Percentiles rank a stretch among this genome's conserved stretches.
Evolutionary conservation across 2,888 invertebrate species (phyloP).

Genomic region (Chaitophorus viminalis): DNA sequence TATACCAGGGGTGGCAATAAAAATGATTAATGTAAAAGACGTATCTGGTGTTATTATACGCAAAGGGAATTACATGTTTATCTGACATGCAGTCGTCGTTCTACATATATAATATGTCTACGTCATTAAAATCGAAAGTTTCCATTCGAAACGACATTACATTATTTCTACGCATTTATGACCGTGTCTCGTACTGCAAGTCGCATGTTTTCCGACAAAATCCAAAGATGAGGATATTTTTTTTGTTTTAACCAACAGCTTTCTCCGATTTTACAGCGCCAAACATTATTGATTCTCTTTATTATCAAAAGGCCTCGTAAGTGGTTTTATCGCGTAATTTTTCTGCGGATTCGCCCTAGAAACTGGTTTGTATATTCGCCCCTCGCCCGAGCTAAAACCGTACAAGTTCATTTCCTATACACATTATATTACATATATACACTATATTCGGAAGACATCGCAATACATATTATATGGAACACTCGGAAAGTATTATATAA

Average conservation of each 20-base stretch:
- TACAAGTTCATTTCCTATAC: slow-evolving; percentile 18
- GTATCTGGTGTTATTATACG: background rate
- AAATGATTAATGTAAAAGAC: background rate
- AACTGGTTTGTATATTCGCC: background rate
- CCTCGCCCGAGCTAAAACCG: slow-evolving; percentile 15
- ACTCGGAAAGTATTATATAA: slow-evolving; percentile 19
- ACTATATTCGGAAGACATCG: background rate
- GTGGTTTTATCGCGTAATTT: background rate
- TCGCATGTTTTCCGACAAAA: background rate
- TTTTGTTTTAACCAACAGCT: background rate
- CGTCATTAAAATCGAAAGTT: background rate
- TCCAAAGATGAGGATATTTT: background rate
- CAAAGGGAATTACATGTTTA: too few species aligned
- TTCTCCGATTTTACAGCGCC: slow-evolving; percentile 37
- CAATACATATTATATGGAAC: background rate
- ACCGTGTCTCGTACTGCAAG: background rate
- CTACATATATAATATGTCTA: too few species aligned
- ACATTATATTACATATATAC: too few species aligned
- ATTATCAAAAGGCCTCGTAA: background rate
- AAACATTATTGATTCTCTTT: slow-evolving; percentile 36
- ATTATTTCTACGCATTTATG: background rate
- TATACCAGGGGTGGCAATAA: too few species aligned
- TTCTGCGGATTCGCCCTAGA: background rate
- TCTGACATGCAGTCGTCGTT: too few species aligned
- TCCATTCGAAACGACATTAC: background rate